phyloP scores from a whole-genome alignment of 2,888 invertebrate species.

The Zele albiditarsus region DNA sequence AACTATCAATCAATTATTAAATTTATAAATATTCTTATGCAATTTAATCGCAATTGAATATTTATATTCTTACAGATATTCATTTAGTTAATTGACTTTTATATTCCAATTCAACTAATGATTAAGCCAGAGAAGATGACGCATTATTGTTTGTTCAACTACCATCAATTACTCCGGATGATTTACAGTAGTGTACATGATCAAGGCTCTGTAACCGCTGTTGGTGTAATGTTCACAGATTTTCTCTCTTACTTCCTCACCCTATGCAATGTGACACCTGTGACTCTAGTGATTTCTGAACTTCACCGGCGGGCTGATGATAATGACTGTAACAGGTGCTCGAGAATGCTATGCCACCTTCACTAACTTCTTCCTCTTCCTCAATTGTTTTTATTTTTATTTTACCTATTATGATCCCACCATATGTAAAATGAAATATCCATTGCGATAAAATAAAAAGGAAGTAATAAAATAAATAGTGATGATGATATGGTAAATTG shows the following conservation, averaged over 20 bases:
- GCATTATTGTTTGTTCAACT: slow-evolving; percentile 21
- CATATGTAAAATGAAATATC: neutral
- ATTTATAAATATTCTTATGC: neutral
- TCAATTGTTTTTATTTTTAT: neutral
- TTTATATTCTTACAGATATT: slow-evolving; percentile 9
- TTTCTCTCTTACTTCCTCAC: slow-evolving; percentile 54
- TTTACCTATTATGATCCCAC: neutral
- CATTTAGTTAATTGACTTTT: slow-evolving; percentile 15
- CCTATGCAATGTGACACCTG: neutral
- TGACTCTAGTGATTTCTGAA: slow-evolving; percentile 40
- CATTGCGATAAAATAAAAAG: neutral
- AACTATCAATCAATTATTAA: neutral
- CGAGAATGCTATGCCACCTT: slow-evolving; percentile 64
- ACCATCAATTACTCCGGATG: slow-evolving; percentile 7
- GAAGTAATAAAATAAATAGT: neutral
- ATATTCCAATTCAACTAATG: slow-evolving; percentile 9
- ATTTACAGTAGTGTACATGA: slow-evolving; percentile 11
- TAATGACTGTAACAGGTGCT: slow-evolving; percentile 70
- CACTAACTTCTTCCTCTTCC: slow-evolving; percentile 14
- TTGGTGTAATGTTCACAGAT: neutral
- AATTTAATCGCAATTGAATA: neutral
- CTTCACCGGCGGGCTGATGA: slow-evolving; percentile 56
- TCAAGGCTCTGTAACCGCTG: neutral
- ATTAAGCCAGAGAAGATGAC: slow-evolving; percentile 9
- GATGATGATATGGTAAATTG: neutral